Percentiles rank a stretch among this genome's conserved stretches.
Conservation (phyloP, 2,113 vertebrate genomes). For the Ciconia stormi region DNA sequence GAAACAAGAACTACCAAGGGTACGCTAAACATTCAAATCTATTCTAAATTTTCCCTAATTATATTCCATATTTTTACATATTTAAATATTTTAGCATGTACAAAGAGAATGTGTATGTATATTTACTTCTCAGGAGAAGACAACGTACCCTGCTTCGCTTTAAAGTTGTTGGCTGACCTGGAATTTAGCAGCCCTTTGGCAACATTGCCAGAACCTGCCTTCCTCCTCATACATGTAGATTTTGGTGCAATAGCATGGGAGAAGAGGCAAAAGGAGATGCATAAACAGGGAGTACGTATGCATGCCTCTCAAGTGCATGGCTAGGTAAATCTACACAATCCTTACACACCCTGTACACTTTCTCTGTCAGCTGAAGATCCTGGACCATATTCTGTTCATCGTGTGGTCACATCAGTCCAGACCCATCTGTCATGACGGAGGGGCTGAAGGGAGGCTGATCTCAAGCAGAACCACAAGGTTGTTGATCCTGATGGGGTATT, state of each 20-base stretch:
- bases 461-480: not conserved
- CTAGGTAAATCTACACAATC: not conserved
- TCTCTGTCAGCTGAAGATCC: not conserved
- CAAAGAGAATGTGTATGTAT: not conserved
- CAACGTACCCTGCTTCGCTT: not conserved
- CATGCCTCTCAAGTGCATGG: not conserved
- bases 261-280: not conserved
- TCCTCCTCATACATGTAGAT: not conserved
- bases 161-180: not conserved
- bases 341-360: not conserved
- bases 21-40: constrained; percentile 51
- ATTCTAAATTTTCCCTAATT: constrained; percentile 49
- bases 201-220: not conserved
- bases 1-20: constrained; percentile 11
- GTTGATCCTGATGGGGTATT: not conserved
- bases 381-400: not conserved
- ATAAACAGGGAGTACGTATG: not conserved
- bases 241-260: not conserved
- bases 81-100: constrained; percentile 53
- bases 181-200: constrained; percentile 8
- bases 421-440: not conserved
- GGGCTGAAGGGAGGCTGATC: not conserved
- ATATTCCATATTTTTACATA: constrained; percentile 55
- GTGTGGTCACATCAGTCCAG: not conserved
- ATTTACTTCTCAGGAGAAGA: constrained; percentile 8